A percentile compares a stretch with the other conserved stretches of the same genome.
phyloP scores from a whole-genome alignment of 2,888 invertebrate genomes.

The Coelogynopora nodosa region DNA sequence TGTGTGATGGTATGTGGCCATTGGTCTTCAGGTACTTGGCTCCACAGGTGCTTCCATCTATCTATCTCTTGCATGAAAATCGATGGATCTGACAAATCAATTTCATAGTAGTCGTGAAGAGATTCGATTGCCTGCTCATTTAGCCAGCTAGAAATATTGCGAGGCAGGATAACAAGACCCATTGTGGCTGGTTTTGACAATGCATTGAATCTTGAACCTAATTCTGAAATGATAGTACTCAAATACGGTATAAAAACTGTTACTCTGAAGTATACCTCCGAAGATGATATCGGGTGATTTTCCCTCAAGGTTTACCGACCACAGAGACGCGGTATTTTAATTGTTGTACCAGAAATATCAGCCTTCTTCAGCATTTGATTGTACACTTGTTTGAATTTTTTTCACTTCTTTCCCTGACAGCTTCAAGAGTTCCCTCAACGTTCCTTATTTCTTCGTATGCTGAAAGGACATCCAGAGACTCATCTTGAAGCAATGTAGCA shows the following conservation, averaged over 20 bases:
- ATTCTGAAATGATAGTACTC: constrained; percentile 15
- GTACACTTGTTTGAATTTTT: neutral
- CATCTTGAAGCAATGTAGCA: constrained; percentile 20
- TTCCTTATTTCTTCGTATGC: neutral
- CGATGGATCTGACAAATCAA: constrained; percentile 8
- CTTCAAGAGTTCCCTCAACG: neutral
- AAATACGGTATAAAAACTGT: constrained; percentile 2
- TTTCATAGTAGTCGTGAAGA: constrained; percentile 5
- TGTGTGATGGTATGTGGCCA: neutral
- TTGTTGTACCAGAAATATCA: constrained; percentile 22
- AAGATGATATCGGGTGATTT: constrained; percentile 13
- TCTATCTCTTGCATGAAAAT: neutral
- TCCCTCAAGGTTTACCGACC: constrained; percentile 9
- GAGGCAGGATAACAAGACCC: neutral
- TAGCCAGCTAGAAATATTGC: constrained; percentile 13
- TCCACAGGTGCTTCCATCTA: neutral
- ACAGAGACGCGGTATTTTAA: neutral
- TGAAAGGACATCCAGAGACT: constrained; percentile 5
- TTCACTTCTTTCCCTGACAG: neutral
- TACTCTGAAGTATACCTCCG: constrained; percentile 21
- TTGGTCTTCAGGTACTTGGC: constrained; percentile 1
- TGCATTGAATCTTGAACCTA: neutral
- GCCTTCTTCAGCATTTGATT: constrained; percentile 7
- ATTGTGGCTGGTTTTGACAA: neutral
- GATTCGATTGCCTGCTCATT: constrained; percentile 12